Evolutionary conservation across 2,888 invertebrate species (phyloP).

Genomic region (Campopleginae sp.): DNA sequence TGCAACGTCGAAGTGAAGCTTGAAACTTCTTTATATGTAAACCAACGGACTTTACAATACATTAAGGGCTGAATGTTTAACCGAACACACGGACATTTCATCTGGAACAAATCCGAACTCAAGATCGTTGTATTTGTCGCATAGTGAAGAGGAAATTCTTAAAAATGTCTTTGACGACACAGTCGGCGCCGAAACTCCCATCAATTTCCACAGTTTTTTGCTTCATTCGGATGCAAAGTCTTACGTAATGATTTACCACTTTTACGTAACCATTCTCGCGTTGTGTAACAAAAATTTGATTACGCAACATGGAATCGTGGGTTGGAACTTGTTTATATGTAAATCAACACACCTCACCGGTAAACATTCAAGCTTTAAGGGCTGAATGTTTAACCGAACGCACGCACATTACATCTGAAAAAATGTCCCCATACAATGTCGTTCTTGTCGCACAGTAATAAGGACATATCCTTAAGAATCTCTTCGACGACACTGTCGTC

Average conservation of each 20-base stretch:
- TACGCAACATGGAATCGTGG: background rate
- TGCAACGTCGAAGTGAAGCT: background rate
- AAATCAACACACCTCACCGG: background rate
- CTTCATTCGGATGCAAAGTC: background rate
- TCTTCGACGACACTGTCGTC: conserved; percentile 61
- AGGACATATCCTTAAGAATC: conserved; percentile 45
- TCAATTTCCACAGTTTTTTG: background rate
- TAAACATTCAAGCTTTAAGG: no score
- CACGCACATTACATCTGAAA: background rate
- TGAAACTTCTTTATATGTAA: background rate
- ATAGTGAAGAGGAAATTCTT: no score
- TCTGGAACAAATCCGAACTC: background rate
- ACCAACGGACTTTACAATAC: background rate
- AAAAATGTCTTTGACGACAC: no score
- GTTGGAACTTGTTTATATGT: background rate
- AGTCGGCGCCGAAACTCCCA: background rate
- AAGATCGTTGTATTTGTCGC: background rate
- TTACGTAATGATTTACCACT: background rate
- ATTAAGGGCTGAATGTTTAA: background rate
- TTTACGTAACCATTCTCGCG: background rate
- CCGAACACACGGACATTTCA: background rate
- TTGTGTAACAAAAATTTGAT: background rate
- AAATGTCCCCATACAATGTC: conserved; percentile 30
- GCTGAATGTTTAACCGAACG: background rate
- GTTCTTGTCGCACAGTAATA: conserved; percentile 22